Percentiles rank a stretch among this genome's conserved stretches.
Conservation (phyloP, 2,113 vertebrate species). For the Illadopsis cleaveri region DNA sequence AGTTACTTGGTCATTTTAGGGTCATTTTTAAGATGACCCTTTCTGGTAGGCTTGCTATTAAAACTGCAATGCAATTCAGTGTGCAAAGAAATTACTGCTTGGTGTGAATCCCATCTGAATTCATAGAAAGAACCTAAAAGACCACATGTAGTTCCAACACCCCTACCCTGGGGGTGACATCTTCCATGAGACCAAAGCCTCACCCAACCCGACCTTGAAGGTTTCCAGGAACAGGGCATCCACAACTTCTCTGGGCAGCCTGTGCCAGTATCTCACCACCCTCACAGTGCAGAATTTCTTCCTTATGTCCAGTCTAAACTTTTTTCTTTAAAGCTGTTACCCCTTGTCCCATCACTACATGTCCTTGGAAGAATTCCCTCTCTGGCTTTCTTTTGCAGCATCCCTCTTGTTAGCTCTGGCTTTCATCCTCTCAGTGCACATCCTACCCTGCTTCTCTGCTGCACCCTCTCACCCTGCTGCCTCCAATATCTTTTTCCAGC, state of each 20-base stretch:
- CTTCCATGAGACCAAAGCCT: not conserved
- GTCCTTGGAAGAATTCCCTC: not conserved
- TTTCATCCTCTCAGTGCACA: not conserved
- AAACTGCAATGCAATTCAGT: not conserved
- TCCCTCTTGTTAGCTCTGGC: not conserved
- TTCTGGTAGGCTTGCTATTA: not conserved
- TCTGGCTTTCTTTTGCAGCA: not conserved
- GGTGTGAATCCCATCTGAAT: not conserved
- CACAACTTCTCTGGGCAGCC: not conserved
- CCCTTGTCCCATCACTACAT: not conserved
- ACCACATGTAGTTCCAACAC: not conserved
- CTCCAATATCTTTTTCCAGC: not conserved
- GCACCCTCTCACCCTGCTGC: not conserved
- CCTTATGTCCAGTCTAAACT: not conserved
- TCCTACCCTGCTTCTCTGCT: not conserved
- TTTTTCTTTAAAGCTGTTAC: fast-evolving
- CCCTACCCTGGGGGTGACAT: not conserved
- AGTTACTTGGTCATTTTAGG: not conserved
- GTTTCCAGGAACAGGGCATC: not conserved
- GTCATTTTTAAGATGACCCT: not conserved
- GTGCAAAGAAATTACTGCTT: not conserved
- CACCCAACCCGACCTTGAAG: not conserved
- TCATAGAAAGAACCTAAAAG: not conserved
- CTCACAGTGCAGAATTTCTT: not conserved
- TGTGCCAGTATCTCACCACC: not conserved